Evolutionary conservation across 2,888 invertebrate species (phyloP).

Genomic region (Coremacera marginata): DNA sequence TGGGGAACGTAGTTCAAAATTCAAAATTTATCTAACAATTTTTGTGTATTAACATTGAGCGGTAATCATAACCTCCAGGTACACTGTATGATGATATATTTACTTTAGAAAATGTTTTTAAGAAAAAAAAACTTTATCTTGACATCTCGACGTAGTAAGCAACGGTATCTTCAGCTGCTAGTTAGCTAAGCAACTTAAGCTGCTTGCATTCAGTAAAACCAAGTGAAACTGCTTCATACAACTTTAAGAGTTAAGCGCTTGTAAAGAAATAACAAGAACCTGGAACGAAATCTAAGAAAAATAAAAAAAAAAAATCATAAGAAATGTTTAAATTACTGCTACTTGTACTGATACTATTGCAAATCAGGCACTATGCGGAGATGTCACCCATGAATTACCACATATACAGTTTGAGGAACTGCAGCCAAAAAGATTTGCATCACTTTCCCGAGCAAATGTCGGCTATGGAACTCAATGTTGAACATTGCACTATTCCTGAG

Average conservation of each 20-base stretch:
- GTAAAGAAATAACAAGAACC: not conserved
- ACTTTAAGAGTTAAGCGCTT: not conserved
- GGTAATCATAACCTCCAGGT: too few species aligned
- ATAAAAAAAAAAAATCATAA: not conserved
- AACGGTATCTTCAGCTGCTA: not conserved
- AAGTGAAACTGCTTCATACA: not conserved
- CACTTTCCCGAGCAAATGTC: slow-evolving; percentile 23
- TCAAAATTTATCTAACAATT: too few species aligned
- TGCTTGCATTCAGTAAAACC: not conserved
- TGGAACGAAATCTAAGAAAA: not conserved
- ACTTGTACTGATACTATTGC: not conserved
- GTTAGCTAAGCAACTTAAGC: not conserved
- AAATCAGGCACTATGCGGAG: not conserved
- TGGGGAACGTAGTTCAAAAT: too few species aligned
- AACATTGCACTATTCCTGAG: slow-evolving; percentile 57
- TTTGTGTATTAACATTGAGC: too few species aligned
- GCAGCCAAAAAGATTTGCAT: slow-evolving; percentile 48
- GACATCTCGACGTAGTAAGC: slow-evolving; percentile 2
- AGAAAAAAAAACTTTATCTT: slow-evolving; percentile 2
- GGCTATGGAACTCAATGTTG: slow-evolving; percentile 50
- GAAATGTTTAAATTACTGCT: not conserved
- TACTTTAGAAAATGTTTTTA: too few species aligned
- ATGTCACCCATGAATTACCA: slow-evolving; percentile 3
- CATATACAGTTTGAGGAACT: slow-evolving; percentile 50
- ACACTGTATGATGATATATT: too few species aligned